These are phyloP conservation scores for Dioctria linearis DNA, from an alignment of 2,888 invertebrate genomes.

Conservation along the genomic window DNA sequence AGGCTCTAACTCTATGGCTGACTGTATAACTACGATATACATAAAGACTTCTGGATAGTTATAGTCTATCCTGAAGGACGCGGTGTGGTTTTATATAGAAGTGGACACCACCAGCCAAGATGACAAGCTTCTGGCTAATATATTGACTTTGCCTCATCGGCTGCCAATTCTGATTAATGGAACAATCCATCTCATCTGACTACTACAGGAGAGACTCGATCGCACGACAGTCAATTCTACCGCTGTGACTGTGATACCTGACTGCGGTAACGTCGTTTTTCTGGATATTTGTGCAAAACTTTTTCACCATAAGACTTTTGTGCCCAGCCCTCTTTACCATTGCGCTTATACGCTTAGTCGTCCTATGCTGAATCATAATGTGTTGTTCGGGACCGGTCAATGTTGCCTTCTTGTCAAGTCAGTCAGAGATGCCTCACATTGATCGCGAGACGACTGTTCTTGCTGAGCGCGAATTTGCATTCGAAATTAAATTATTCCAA, in stretches of 20 bases:
- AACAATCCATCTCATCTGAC: constrained; percentile 58
- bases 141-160: constrained; percentile 58
- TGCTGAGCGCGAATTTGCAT: constrained; percentile 54
- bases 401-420: constrained; percentile 51
- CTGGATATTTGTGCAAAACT: constrained; percentile 10
- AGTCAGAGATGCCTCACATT: constrained; percentile 20
- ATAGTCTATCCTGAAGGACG: constrained; percentile 19
- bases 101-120: constrained; percentile 39
- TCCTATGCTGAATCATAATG: constrained; percentile 56
- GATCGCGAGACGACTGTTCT: constrained; percentile 36
- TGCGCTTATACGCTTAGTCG: constrained; percentile 18
- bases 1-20: background rate
- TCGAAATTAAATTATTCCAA: constrained; percentile 58
- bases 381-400: constrained; percentile 53
- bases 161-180: constrained; percentile 58
- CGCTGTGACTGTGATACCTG: constrained; percentile 3
- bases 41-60: constrained; percentile 3
- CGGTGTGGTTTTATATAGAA: constrained; percentile 4
- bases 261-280: constrained; percentile 16
- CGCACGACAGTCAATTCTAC: constrained; percentile 29
- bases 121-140: constrained; percentile 54
- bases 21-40: background rate
- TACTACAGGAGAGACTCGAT: constrained; percentile 40
- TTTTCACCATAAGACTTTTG: constrained; percentile 19
- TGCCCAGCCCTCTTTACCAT: constrained; percentile 1